Evolutionary conservation across 1,140 invertebrate species (phyloP).

Genomic region (Parapsyche elsis): DNA sequence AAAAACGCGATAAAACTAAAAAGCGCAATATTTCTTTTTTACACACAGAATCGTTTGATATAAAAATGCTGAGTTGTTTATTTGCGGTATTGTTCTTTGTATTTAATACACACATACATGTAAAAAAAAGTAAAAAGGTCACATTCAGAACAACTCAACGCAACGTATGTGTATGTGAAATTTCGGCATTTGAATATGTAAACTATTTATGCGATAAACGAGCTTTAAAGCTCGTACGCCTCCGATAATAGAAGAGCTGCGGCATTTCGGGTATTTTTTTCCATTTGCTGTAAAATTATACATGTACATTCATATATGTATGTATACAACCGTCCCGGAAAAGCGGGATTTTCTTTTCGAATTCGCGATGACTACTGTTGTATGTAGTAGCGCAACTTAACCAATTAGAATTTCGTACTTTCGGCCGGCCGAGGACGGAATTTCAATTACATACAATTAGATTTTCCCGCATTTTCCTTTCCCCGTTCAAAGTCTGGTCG

Average conservation of each 20-base stretch:
- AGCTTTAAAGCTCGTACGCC: neutral
- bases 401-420: constrained; percentile 5
- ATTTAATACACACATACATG: neutral
- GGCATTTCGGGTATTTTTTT: constrained; percentile 5
- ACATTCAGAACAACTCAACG: neutral
- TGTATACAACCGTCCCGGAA: neutral
- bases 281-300: neutral
- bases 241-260: constrained; percentile 10
- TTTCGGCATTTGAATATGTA: constrained; percentile 16
- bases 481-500: neutral
- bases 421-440: neutral
- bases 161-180: neutral
- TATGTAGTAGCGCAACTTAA: neutral
- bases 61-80: too few species aligned
- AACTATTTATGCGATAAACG: constrained; percentile 26
- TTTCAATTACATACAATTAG: constrained; percentile 28
- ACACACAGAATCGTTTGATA: too few species aligned
- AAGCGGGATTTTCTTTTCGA: neutral
- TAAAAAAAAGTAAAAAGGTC: neutral
- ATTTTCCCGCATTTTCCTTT: neutral
- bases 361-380: neutral
- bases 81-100: too few species aligned
- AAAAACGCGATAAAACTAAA: too few species aligned
- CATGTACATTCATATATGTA: neutral
- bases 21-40: too few species aligned